Evolutionary conservation across 2,797 vertebrate genomes (phyloP).

Genomic region (Gallinago solitaria): DNA sequence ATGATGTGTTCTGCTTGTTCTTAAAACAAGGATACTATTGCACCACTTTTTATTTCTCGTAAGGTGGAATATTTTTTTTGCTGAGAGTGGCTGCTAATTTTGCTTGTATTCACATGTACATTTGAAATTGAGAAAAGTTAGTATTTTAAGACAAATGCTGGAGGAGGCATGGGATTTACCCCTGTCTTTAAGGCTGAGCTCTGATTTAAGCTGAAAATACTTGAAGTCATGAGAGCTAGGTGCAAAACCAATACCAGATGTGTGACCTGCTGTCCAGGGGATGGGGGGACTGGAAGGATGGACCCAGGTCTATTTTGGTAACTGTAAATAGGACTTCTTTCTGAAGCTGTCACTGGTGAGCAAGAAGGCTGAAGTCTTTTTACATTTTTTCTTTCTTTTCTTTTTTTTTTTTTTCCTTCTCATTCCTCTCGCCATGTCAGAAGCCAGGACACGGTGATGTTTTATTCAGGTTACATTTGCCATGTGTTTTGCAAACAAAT

Average conservation of each 20-base stretch:
- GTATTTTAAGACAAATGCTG: not conserved
- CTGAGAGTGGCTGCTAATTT: not conserved
- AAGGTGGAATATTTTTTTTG: not conserved
- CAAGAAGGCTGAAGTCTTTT: not conserved
- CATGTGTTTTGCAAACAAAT: not conserved
- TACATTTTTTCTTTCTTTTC: not conserved
- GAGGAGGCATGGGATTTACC: not conserved
- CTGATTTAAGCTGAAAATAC: not conserved
- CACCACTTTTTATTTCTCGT: not conserved
- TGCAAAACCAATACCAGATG: accelerated
- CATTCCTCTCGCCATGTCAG: not conserved
- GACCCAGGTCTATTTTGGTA: not conserved
- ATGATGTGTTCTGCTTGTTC: not conserved
- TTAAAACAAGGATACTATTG: not conserved
- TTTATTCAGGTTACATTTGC: not conserved
- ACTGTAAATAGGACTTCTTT: not conserved
- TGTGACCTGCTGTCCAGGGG: not conserved
- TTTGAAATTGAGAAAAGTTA: not conserved
- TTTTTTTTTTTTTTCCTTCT: no score
- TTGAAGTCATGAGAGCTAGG: not conserved
- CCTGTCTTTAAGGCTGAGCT: not conserved
- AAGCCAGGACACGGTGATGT: accelerated
- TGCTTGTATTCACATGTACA: not conserved
- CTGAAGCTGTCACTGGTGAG: not conserved
- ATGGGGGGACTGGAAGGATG: not conserved